Conservation (phyloP, 2,888 invertebrate species). For the Eudemis profundana region DNA sequence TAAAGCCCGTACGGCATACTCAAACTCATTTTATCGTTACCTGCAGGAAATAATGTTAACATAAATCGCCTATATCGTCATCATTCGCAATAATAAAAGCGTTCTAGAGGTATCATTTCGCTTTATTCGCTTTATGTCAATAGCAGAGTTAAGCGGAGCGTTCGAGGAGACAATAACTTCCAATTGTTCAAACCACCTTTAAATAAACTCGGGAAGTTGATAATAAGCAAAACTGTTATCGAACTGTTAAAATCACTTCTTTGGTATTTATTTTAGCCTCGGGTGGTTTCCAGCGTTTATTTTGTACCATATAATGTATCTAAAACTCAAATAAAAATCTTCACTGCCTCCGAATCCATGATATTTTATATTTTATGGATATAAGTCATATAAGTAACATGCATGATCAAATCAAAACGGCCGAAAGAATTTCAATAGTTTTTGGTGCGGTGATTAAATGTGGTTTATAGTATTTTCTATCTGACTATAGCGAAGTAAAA, state of each 20-base stretch:
- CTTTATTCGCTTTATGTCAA: slow-evolving; percentile 45
- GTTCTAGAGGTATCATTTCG: slow-evolving; percentile 36
- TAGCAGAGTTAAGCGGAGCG: slow-evolving; percentile 41
- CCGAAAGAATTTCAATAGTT: no score
- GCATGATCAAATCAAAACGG: no score
- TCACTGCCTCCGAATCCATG: no score
- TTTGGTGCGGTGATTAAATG: no score
- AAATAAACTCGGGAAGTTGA: slow-evolving; percentile 43
- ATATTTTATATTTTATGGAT: no score
- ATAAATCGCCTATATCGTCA: slow-evolving; percentile 36
- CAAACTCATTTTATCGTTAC: slow-evolving; percentile 30
- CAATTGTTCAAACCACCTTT: slow-evolving; percentile 48
- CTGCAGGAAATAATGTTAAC: slow-evolving; percentile 31
- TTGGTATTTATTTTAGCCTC: slow-evolving; percentile 12
- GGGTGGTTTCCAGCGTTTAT: not conserved
- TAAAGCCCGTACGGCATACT: slow-evolving; percentile 15
- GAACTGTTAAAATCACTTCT: not conserved
- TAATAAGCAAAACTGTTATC: slow-evolving; percentile 12
- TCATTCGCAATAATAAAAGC: slow-evolving; percentile 27
- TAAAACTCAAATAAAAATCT: no score
- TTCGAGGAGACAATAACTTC: slow-evolving; percentile 46
- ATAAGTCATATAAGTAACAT: no score
- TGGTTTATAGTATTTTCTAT: no score
- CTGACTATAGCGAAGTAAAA: no score
- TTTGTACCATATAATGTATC: no score